These are phyloP conservation scores for Numida meleagris DNA, from an alignment of 2,113 vertebrate genomes.

Conservation along the genomic window DNA sequence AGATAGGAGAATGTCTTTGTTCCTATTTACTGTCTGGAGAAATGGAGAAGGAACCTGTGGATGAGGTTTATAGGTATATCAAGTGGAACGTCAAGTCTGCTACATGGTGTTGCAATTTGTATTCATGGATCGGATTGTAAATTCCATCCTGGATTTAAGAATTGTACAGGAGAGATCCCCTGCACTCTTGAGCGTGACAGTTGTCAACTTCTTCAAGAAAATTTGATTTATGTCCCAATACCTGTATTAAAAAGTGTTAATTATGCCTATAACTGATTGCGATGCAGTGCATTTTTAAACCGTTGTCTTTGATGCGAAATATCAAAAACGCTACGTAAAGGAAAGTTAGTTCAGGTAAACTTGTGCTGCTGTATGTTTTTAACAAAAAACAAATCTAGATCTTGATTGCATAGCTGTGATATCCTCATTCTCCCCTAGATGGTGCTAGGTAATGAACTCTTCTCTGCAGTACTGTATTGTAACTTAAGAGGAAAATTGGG, in stretches of 20 bases:
- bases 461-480: neutral
- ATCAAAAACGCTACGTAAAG: slow-evolving; percentile 37
- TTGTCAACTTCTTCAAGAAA: neutral
- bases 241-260: neutral
- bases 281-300: slow-evolving; percentile 44
- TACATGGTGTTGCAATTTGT: neutral
- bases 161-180: neutral
- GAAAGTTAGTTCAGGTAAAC: slow-evolving; percentile 33
- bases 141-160: neutral
- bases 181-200: neutral
- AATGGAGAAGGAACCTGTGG: neutral
- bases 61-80: neutral
- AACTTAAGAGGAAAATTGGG: neutral
- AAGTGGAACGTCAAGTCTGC: neutral
- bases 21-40: neutral
- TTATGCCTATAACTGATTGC: slow-evolving; percentile 19
- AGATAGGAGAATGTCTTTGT: neutral
- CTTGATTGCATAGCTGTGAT: neutral
- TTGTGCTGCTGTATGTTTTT: neutral
- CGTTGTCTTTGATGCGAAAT: slow-evolving; percentile 25
- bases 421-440: neutral
- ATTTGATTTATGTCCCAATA: neutral
- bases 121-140: neutral
- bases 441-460: neutral
- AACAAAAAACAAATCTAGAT: neutral